Base-by-base conservation (phyloP, 1,140 invertebrate species). In the Pseudomyrmex concolor region DNA sequence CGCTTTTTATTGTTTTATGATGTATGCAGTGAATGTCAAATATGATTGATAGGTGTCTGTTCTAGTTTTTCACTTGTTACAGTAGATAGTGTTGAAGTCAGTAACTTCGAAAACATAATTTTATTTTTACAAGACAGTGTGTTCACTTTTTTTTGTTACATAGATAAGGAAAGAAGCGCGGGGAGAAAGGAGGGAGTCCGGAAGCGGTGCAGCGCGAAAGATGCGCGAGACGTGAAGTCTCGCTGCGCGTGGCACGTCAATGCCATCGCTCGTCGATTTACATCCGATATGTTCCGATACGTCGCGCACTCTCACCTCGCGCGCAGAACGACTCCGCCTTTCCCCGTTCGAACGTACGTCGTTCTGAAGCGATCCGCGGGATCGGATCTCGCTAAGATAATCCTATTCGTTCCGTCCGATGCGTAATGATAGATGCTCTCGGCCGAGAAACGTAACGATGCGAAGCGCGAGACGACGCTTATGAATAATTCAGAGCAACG, bases 201-300 rank as follows among this genome's bases (percentile, higher is more conserved):
- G 76, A 72, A 70, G 72, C 70, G 63, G 72, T 82, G 87, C 64
- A 80, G 71, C 64, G 71, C 64, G 84, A 89, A 74, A 54, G 74
- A 89, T 87, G 78, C 72, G 43, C 22, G 34, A 86, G 55, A 89
- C 87, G 89, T 86, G 89, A 78, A 74, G 62, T n/a, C n/a, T n/a
- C n/a, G 82, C 54, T 54, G 71, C 64, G 84, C 78, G 84, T 86
- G 87, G 85, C 87, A 81, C 83, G 89, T 89, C 85, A 88, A 51
- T 85, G 74, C 59, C 77, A 73, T 88, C 88, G 89, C 59, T 70
- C 19, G 13, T 50, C 84, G 83, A 90, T 90, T 90, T 90, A 83
- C 90, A 89, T 86, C 45, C 76, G 86, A 90, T 90, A 87, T 83
- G 82, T 82, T 78, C 67, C 51, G 64, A 89, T 90, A 84, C 85